These are phyloP conservation scores for Ornithorhynchus anatinus DNA, from an alignment of 2,113 vertebrate species.

Conservation along the genomic window DNA sequence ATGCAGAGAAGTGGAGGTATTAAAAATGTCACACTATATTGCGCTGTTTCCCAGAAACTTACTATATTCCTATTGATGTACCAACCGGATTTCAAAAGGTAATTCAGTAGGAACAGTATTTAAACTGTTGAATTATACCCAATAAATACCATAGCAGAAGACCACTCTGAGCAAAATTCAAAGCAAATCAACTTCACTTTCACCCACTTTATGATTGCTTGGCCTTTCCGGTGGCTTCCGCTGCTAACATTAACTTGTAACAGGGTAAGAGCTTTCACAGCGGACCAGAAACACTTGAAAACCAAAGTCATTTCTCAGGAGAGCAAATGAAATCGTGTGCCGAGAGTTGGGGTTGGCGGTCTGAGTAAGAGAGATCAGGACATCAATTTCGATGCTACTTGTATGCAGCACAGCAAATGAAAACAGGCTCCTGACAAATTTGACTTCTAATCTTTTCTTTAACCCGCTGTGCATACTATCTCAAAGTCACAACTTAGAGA, in stretches of 20 bases:
- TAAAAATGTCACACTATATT: slow-evolving; percentile 23
- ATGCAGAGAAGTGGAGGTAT: slow-evolving; percentile 23
- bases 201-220: slow-evolving; percentile 5
- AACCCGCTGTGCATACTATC: not conserved
- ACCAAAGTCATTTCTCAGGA: not conserved
- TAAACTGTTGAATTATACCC: not conserved
- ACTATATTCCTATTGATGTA: not conserved
- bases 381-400: slow-evolving; percentile 15
- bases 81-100: slow-evolving; percentile 9
- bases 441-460: not conserved
- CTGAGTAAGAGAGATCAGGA: slow-evolving; percentile 30
- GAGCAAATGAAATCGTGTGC: slow-evolving; percentile 2
- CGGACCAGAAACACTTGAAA: slow-evolving; percentile 13
- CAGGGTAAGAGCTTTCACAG: slow-evolving; percentile 5
- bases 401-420: not conserved
- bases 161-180: not conserved
- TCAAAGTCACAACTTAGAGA: no score
- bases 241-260: slow-evolving; percentile 22
- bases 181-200: not conserved
- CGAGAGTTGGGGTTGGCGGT: not conserved
- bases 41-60: not conserved
- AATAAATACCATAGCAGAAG: not conserved
- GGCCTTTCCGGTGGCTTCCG: not conserved
- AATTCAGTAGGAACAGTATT: not conserved
- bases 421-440: not conserved